These are phyloP conservation scores for Hydropotes inermis DNA, from an alignment of 2,113 vertebrate species.

Conservation along the genomic window DNA sequence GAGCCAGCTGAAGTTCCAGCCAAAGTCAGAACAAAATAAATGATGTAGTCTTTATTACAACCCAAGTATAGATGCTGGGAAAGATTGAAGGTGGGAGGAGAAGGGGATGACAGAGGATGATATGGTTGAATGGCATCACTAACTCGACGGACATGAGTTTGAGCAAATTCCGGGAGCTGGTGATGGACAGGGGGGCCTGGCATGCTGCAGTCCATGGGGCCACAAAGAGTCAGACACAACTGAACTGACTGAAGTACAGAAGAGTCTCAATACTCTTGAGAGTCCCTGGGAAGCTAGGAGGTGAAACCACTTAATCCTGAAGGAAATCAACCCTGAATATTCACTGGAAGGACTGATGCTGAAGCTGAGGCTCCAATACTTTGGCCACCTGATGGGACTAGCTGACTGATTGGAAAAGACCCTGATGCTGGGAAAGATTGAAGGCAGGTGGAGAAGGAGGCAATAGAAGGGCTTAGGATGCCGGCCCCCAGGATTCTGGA, in stretches of 20 bases:
- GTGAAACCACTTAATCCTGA: neutral
- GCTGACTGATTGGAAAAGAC: neutral
- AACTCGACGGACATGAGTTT: too few relatives aligned
- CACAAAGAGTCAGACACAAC: too few relatives aligned
- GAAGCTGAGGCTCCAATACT: neutral
- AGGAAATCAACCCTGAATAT: neutral
- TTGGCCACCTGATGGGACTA: neutral
- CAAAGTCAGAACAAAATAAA: neutral
- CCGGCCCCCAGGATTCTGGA: neutral
- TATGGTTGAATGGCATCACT: neutral
- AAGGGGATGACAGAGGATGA: neutral
- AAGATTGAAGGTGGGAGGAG: neutral
- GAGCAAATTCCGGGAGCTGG: too few relatives aligned
- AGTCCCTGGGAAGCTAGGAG: neutral
- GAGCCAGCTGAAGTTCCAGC: neutral
- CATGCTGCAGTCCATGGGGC: too few relatives aligned
- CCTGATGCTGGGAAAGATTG: neutral
- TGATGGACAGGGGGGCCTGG: too few relatives aligned
- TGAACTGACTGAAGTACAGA: neutral
- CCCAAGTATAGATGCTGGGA: neutral
- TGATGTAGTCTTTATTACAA: neutral
- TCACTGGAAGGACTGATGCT: neutral
- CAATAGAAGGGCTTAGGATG: neutral
- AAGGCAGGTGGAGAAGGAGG: neutral
- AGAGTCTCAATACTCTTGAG: neutral